Base-by-base conservation (phyloP, 2,888 invertebrate genomes). In the Hypomecis punctinalis region DNA sequence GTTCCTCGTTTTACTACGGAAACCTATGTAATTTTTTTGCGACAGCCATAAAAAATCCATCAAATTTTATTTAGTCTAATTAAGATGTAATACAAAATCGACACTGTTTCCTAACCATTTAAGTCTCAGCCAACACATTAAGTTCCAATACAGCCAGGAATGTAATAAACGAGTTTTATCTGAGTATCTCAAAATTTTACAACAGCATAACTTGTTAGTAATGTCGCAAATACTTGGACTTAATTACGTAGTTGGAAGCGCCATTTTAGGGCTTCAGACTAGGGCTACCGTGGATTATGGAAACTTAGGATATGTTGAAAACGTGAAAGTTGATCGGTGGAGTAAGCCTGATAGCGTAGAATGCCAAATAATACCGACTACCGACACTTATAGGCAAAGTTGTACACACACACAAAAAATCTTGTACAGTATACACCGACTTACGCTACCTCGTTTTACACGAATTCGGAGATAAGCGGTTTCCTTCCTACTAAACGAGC, bases 201-300 rank as follows among this genome's bases (percentile, higher is more conserved):
- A 64, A 55, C 51, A 49, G 60, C 64, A 55, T 59, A 54, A 53
- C 55, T 63, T 63, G 54, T 54, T 40, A 23, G 49, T 59, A 54
- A 51, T 51, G 60, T 55, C 40, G 59, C 59, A 54, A 63, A 60
- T 62, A 39, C 43, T 54, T 40, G 43, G 9, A 51, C 33, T 60
- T 51, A 67, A 67, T 69, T 67, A 69, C 61, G 58, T 63, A 60
- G 65, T 51, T 49, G 69, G 51, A 35, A 71, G 77, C 77, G 71
- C 72, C 82, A 82, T 84, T 80, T 85, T 85, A 85, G 76, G 71
- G 63, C 71, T 70, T 68, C 36, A 61, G 66, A 9, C 7, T 61
- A 56, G 62, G 64, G 71, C 61, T 40, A 45, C 57, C 64, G 70
- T 33, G 8, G 1, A 65, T 13, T 54, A 43, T 0, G 43, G 5